Percentiles rank a stretch among this genome's conserved stretches.
Conservation (phyloP, 64 coral and sea anemone species). For the Dendrophyllia cribrosa region DNA sequence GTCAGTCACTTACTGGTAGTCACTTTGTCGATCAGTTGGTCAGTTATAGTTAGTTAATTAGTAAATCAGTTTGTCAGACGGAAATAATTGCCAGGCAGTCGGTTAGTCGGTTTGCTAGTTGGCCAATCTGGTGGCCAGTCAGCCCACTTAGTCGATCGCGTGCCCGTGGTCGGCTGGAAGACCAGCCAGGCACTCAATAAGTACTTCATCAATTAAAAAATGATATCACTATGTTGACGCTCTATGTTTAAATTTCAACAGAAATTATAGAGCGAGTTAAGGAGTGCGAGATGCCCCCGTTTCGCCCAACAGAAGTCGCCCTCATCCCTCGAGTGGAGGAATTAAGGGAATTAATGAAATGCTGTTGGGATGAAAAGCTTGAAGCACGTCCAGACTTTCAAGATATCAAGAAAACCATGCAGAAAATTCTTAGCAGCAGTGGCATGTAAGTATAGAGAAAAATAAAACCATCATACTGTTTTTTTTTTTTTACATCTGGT, state of each 20-base stretch:
- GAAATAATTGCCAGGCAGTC: not conserved
- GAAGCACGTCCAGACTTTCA: constrained; percentile 84
- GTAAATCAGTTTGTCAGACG: too few species aligned
- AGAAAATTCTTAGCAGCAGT: constrained; percentile 90
- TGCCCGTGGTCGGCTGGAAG: too few species aligned
- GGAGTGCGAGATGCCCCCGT: constrained; percentile 78
- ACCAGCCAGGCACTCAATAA: too few species aligned
- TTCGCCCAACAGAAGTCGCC: constrained; percentile 83
- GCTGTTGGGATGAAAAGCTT: constrained; percentile 85
- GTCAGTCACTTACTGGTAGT: too few species aligned
- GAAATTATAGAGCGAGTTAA: constrained; percentile 80
- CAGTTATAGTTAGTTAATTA: not conserved
- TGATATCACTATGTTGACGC: not conserved
- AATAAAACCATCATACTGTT: not conserved
- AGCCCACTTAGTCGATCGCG: too few species aligned
- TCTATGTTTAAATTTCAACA: constrained; percentile 1
- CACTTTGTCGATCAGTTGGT: not conserved
- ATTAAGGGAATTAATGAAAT: constrained; percentile 91
- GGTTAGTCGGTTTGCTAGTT: not conserved
- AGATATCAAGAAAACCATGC: constrained; percentile 95
- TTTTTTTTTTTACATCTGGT: too few species aligned
- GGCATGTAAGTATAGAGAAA: constrained; percentile 83
- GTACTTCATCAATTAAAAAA: too few species aligned
- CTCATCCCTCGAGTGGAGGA: constrained; percentile 89
- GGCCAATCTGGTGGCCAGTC: not conserved